Base-by-base conservation (phyloP, 1,140 invertebrate genomes). In the Trachymyrmex septentrionalis region DNA sequence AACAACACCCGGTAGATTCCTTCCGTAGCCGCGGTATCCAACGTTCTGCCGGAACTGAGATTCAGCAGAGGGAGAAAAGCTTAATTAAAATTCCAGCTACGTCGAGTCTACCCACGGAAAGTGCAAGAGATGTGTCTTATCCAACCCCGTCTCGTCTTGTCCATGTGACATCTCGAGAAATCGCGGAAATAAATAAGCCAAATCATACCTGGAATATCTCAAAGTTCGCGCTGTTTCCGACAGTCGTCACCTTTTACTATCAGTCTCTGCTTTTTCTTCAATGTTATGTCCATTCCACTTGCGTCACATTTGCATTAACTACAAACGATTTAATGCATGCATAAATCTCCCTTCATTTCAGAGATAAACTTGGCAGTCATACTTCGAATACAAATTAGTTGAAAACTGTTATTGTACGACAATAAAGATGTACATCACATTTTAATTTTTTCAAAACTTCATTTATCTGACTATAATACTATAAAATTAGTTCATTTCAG, bases 1-100 rank as follows among this genome's bases (percentile, higher is more conserved):
- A 84, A 73, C 24, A 55, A 84, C 80, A 84, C 80, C 80, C 80
- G 69, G 77, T 86, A 88, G 76, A 82, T 88, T 69, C 72, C 44
- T 86, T 88, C 61, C 73, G 86, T 24, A 63, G 75, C 44, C 78
- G 69, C 82, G 44, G 86, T 63, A 69, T 82, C 73, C 55, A 50
- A 38, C 38, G 34, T 61, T 50, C 64, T 75, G 91, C 82, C 76
- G 85, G 87, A 85, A 89, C 76, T 21, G 75, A 77, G 82, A 86
- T 84, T 86, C 69, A 63, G 67, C 55, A 64, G 72, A 84, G 81
- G 87, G 78, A 92, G 90, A 90, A 92, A 92, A 92, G 89, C 87
- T 92, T 93, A 93, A 93, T 92, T 92, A 93, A 92, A 93, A 92
- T 93, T 92, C 92, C 87, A 90, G 80, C 57, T 76, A 87, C 72